Percentiles rank a stretch among this genome's conserved stretches.
Evolutionary conservation across 2,888 invertebrate genomes (phyloP).

Genomic region (Eupithecia centaureata): DNA sequence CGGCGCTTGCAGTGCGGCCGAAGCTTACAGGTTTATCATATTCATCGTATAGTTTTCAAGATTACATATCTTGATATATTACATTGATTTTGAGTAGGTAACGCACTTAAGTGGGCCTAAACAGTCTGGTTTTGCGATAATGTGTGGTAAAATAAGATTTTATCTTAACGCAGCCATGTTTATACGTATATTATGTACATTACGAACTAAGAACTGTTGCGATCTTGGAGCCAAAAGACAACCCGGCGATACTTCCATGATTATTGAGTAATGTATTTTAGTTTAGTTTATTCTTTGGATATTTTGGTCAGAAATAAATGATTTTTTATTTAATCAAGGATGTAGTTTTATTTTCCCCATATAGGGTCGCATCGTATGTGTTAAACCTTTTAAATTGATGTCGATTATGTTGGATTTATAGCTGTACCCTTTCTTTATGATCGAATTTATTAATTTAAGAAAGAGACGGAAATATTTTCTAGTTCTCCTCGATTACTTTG

Average conservation of each 20-base stretch:
- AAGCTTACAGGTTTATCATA: not conserved
- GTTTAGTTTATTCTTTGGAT: too few relatives aligned
- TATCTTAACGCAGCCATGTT: not conserved
- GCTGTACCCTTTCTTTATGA: not conserved
- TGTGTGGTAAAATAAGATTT: too few relatives aligned
- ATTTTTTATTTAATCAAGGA: not conserved
- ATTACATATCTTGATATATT: not conserved
- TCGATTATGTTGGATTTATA: not conserved
- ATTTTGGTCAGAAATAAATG: too few relatives aligned
- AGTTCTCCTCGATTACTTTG: not conserved
- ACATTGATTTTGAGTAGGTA: not conserved
- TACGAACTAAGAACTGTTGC: slow-evolving; percentile 16
- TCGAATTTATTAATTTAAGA: not conserved
- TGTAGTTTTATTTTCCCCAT: not conserved
- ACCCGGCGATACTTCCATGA: slow-evolving; percentile 15
- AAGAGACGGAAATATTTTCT: not conserved
- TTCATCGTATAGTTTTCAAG: too few relatives aligned
- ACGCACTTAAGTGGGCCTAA: not conserved
- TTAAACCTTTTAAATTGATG: not conserved
- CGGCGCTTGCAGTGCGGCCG: not conserved
- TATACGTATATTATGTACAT: not conserved
- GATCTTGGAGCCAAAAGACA: slow-evolving; percentile 24
- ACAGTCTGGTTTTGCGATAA: not conserved
- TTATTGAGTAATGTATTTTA: too few relatives aligned
- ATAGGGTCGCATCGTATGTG: not conserved